Evolutionary conservation across 2,888 invertebrate species (phyloP).

Genomic region (Aquatica leii): DNA sequence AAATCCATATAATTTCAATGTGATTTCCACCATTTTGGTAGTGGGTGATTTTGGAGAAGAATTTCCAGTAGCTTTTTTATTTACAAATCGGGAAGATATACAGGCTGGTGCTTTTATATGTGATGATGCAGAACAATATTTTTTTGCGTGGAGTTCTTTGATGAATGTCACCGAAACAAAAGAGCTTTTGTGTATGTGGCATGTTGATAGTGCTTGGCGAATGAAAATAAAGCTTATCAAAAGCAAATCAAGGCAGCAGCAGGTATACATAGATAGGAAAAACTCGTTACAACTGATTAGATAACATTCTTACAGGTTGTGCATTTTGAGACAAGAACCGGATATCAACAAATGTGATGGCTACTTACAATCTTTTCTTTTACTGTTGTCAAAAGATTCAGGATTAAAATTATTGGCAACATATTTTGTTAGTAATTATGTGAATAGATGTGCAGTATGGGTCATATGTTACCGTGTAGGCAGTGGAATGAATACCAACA

Average conservation of each 20-base stretch:
- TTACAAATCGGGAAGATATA: constrained; percentile 10
- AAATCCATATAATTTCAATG: constrained; percentile 8
- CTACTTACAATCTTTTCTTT: too few species aligned
- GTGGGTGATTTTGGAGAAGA: constrained; percentile 8
- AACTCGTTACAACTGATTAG: neutral
- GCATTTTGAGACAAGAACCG: neutral
- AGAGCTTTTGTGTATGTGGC: neutral
- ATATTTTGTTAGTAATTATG: neutral
- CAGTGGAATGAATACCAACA: neutral
- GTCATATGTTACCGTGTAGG: neutral
- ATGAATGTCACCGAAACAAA: constrained; percentile 6
- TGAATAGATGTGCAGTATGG: neutral
- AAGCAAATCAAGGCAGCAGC: neutral
- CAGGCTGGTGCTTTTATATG: neutral
- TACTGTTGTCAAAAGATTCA: too few species aligned
- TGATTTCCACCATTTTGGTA: neutral
- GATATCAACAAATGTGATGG: too few species aligned
- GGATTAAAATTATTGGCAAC: too few species aligned
- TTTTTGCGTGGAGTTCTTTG: neutral
- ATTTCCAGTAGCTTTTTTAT: constrained; percentile 12
- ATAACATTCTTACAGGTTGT: neutral
- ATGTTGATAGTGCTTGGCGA: neutral
- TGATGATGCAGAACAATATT: constrained; percentile 9
- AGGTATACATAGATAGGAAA: neutral
- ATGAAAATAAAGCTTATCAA: neutral